Conservation (phyloP, 2,888 invertebrate genomes). For the Drosophila prolongata region DNA sequence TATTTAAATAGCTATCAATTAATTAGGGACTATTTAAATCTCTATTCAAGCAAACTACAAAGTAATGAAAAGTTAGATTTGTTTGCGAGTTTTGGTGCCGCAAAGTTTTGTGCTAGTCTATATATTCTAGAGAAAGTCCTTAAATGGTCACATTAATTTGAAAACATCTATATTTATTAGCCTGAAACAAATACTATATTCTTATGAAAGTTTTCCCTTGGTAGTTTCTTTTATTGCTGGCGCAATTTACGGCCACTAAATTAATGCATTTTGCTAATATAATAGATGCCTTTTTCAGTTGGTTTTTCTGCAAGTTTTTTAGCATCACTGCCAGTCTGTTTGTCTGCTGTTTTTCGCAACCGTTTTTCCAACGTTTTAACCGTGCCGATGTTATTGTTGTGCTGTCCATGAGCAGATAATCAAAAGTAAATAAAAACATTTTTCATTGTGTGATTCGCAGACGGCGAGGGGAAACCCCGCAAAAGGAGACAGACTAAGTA, state of each 20-base stretch:
- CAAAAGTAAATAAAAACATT: slow-evolving; percentile 41
- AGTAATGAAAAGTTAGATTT: background rate
- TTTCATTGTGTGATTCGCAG: slow-evolving; percentile 24
- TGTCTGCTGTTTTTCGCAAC: slow-evolving; percentile 7
- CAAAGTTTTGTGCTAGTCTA: background rate
- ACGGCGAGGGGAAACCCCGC: background rate
- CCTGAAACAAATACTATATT: background rate
- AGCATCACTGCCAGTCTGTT: background rate
- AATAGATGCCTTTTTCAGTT: background rate
- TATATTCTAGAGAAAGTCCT: background rate
- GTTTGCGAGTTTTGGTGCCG: background rate
- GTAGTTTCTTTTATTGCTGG: background rate
- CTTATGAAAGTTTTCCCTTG: background rate
- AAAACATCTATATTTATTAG: background rate
- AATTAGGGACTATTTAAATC: background rate
- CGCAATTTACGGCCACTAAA: background rate
- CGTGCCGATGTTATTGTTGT: slow-evolving; percentile 1
- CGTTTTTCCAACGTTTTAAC: slow-evolving; percentile 2
- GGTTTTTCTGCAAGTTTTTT: background rate
- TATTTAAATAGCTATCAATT: background rate
- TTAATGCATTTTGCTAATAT: slow-evolving; percentile 2
- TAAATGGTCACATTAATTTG: background rate
- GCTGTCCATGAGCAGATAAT: slow-evolving; percentile 40
- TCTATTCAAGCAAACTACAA: background rate
- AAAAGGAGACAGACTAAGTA: slow-evolving; percentile 11